phyloP scores from a whole-genome alignment of 1,140 invertebrate species.

The Drosophila eugracilis region DNA sequence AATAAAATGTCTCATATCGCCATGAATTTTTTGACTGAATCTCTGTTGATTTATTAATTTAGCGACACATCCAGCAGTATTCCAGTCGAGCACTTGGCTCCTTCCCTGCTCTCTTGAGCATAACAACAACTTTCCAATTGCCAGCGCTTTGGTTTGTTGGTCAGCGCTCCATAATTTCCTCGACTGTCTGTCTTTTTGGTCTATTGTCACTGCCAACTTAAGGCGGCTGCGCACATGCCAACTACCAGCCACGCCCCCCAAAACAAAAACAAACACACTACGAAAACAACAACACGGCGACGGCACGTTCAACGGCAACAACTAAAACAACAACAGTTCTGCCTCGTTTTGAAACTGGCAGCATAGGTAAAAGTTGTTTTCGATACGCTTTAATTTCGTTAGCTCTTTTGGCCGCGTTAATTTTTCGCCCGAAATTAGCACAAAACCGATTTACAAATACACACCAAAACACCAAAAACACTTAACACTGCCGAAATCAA shows the following conservation, averaged over 20 bases:
- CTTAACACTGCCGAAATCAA: constrained; percentile 37
- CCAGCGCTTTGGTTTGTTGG: constrained; percentile 57
- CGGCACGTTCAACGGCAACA: constrained; percentile 31
- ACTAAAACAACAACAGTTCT: constrained; percentile 53
- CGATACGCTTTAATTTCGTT: constrained; percentile 60
- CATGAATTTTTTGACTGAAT: constrained; percentile 3
- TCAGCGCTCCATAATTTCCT: constrained; percentile 69
- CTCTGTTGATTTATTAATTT: not conserved
- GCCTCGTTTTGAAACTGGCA: constrained; percentile 53
- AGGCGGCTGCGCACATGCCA: constrained; percentile 59
- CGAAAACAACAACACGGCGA: constrained; percentile 23
- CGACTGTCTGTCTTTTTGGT: constrained; percentile 34
- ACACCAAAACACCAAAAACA: constrained; percentile 2
- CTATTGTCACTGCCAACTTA: constrained; percentile 59
- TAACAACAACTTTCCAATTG: constrained; percentile 79
- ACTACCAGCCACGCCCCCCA: constrained; percentile 58
- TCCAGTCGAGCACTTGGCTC: constrained; percentile 20
- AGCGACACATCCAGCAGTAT: constrained; percentile 8
- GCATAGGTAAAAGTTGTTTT: constrained; percentile 80
- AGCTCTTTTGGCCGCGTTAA: constrained; percentile 40
- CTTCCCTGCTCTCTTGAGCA: constrained; percentile 53
- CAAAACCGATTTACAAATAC: constrained; percentile 35
- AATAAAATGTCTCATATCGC: not conserved
- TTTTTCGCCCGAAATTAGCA: constrained; percentile 54
- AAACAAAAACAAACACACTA: constrained; percentile 29